These are phyloP conservation scores for Cyphomyrus plagiostoma DNA, from an alignment of 2,113 vertebrate genomes.

Conservation along the genomic window DNA sequence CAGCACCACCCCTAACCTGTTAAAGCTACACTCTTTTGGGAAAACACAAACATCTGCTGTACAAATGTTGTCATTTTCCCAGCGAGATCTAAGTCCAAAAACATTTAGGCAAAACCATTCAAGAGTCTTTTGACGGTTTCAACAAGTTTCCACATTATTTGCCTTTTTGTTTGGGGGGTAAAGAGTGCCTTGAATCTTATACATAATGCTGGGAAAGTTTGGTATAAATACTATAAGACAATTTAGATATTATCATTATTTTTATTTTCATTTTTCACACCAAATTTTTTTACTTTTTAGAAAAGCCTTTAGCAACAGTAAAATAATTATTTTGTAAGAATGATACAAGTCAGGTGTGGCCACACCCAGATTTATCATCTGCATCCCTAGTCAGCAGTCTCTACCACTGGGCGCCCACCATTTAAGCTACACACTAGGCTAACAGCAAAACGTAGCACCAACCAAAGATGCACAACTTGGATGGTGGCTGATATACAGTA, in stretches of 20 bases:
- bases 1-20: constrained; percentile 38
- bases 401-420: neutral
- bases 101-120: constrained; percentile 41
- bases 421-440: neutral
- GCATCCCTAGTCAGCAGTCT: neutral
- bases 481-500: neutral
- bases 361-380: neutral
- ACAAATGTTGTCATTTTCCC: constrained; percentile 48
- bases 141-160: constrained; percentile 25
- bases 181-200: neutral
- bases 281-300: neutral
- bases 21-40: constrained; percentile 20
- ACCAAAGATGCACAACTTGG: neutral
- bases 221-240: constrained; percentile 9
- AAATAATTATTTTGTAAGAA: neutral
- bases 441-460: neutral
- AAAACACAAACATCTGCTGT: constrained; percentile 52
- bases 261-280: neutral
- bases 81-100: constrained; percentile 32
- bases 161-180: constrained; percentile 18
- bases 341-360: neutral
- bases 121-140: constrained; percentile 40
- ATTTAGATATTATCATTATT: neutral
- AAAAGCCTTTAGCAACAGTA: neutral
- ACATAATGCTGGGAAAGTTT: neutral